phyloP scores from a whole-genome alignment of 1,140 invertebrate species.

The Drosophila sp. region DNA sequence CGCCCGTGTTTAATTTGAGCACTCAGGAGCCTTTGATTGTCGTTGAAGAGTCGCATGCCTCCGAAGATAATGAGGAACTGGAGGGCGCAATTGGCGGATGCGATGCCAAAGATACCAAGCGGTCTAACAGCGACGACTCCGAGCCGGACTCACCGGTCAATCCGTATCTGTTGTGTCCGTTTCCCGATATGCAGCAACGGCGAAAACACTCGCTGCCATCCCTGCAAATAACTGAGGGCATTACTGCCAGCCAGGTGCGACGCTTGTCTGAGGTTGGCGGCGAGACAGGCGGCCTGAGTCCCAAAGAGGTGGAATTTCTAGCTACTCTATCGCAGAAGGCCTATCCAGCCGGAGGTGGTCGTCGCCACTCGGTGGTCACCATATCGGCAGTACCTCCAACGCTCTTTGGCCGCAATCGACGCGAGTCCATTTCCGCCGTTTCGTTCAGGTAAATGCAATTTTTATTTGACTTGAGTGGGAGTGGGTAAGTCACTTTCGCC shows the following conservation, averaged over 20 bases:
- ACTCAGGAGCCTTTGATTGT: constrained; percentile 90
- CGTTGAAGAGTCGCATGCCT: constrained; percentile 89
- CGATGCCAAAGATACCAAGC: constrained; percentile 61
- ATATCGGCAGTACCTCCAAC: constrained; percentile 91
- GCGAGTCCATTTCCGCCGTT: constrained; percentile 92
- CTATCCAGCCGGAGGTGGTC: constrained; percentile 88
- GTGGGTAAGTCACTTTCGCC: constrained; percentile 25
- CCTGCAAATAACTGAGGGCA: constrained; percentile 91
- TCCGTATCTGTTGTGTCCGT: constrained; percentile 91
- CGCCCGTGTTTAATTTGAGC: constrained; percentile 85
- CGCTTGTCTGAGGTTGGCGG: constrained; percentile 91
- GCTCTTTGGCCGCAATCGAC: constrained; percentile 90
- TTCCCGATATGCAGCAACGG: constrained; percentile 88
- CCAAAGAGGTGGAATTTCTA: constrained; percentile 91
- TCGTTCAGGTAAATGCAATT: constrained; percentile 78
- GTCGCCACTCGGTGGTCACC: constrained; percentile 92
- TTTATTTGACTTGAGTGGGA: constrained; percentile 22
- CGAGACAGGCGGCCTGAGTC: constrained; percentile 88
- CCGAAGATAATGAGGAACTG: constrained; percentile 88
- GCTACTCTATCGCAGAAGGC: constrained; percentile 85
- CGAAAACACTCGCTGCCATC: constrained; percentile 93
- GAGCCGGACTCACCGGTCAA: constrained; percentile 91
- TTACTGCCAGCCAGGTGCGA: constrained; percentile 93
- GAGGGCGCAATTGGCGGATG: constrained; percentile 81
- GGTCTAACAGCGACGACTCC: constrained; percentile 80